phyloP scores from a whole-genome alignment of 2,113 vertebrate genomes.

The Gambusia affinis region DNA sequence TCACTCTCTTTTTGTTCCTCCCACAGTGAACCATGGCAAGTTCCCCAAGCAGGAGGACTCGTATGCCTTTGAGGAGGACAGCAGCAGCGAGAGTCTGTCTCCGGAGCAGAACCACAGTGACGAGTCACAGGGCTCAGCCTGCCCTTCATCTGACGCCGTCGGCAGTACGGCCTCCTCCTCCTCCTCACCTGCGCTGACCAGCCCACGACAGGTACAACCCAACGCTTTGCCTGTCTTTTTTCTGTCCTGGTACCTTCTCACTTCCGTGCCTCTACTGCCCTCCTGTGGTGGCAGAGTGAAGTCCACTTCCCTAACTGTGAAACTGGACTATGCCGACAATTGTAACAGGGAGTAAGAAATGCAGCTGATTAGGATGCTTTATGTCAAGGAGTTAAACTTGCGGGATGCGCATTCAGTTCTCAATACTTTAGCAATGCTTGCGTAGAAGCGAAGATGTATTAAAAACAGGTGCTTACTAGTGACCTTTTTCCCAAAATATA shows the following conservation, averaged over 20 bases:
- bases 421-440: no score
- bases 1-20: neutral
- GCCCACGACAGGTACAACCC: slow-evolving; percentile 79
- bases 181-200: slow-evolving; percentile 71
- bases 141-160: slow-evolving; percentile 79
- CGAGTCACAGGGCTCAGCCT: slow-evolving; percentile 84
- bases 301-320: slow-evolving; percentile 46
- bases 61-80: slow-evolving; percentile 95
- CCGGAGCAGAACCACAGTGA: slow-evolving; percentile 87
- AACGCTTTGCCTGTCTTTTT: neutral
- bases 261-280: slow-evolving; percentile 29
- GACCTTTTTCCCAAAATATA: neutral
- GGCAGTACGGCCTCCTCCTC: slow-evolving; percentile 70
- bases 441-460: no score
- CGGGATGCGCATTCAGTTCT: no score
- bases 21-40: slow-evolving; percentile 85
- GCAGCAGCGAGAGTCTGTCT: slow-evolving; percentile 92
- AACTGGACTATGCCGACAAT: slow-evolving; percentile 15
- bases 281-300: slow-evolving; percentile 41
- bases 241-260: neutral
- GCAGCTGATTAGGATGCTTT: no score
- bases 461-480: neutral
- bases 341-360: neutral
- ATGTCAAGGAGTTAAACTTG: no score
- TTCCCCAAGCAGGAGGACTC: slow-evolving; percentile 89